These are phyloP conservation scores for Pterois miles DNA, from an alignment of 2,797 vertebrate genomes.

Conservation along the genomic window DNA sequence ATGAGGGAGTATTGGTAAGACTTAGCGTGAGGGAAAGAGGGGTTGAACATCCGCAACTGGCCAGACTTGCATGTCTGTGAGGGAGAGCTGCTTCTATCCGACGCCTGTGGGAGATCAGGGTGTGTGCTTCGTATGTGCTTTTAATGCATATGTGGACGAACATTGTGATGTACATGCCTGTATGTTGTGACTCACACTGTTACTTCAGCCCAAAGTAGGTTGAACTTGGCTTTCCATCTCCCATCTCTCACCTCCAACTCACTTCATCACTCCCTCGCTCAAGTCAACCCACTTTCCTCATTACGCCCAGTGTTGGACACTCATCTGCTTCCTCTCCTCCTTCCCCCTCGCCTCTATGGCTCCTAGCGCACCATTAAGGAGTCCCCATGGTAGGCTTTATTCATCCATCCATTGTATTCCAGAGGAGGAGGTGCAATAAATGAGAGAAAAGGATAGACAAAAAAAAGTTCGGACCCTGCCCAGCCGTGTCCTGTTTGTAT, in stretches of 20 bases:
- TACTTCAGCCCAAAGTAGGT: slow-evolving; percentile 46
- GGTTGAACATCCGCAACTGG: slow-evolving; percentile 20
- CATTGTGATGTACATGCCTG: slow-evolving; percentile 30
- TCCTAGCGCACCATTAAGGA: slow-evolving; percentile 58
- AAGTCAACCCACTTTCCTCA: slow-evolving; percentile 57
- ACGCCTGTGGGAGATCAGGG: slow-evolving; percentile 51
- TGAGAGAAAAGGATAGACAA: slow-evolving; percentile 27
- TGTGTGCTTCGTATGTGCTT: slow-evolving; percentile 54
- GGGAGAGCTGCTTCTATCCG: slow-evolving; percentile 26
- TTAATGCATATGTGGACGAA: slow-evolving; percentile 50
- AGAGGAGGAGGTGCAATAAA: slow-evolving; percentile 31
- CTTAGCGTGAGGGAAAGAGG: slow-evolving; percentile 1
- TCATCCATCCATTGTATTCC: slow-evolving; percentile 38
- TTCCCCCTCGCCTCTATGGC: slow-evolving; percentile 42
- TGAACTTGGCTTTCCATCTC: slow-evolving; percentile 46
- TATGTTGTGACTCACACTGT: slow-evolving; percentile 65
- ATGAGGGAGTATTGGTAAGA: slow-evolving; percentile 7
- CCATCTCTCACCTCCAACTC: slow-evolving; percentile 39
- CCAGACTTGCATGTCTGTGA: slow-evolving; percentile 24
- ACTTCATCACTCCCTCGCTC: slow-evolving; percentile 61
- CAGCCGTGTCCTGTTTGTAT: slow-evolving; percentile 26
- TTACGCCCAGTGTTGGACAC: slow-evolving; percentile 46
- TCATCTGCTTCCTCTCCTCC: slow-evolving; percentile 42
- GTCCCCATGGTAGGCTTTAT: slow-evolving; percentile 60
- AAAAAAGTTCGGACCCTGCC: slow-evolving; percentile 32